phyloP scores from a whole-genome alignment of 2,797 vertebrate genomes.

The Notolepis coatsorum region DNA sequence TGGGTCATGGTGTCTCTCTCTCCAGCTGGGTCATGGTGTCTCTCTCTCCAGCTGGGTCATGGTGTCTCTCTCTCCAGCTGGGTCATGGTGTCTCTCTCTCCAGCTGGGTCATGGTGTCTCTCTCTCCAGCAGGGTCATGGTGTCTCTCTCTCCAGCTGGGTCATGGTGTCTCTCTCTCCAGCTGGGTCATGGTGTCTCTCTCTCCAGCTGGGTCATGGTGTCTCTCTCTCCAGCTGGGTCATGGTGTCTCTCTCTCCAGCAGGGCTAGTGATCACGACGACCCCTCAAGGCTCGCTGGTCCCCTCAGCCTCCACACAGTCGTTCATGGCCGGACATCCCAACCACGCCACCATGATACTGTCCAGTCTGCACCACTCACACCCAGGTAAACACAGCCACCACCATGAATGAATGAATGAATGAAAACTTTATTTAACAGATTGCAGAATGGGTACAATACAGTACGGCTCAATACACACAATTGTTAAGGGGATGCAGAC shows the following conservation, averaged over 20 bases:
- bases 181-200: constrained; percentile 57
- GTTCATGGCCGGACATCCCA: constrained; percentile 78
- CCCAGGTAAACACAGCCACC: constrained; percentile 80
- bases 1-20: neutral
- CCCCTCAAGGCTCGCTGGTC: constrained; percentile 93
- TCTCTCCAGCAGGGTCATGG: constrained; percentile 27
- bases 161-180: neutral
- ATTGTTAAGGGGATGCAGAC: too few species aligned
- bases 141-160: constrained; percentile 68
- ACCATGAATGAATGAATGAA: too few species aligned
- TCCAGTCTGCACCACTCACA: constrained; percentile 90
- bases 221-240: constrained; percentile 15
- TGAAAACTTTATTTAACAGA: too few species aligned
- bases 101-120: too few species aligned
- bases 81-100: constrained; percentile 61
- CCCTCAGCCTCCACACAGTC: constrained; percentile 93
- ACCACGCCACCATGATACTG: constrained; percentile 92
- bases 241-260: constrained; percentile 79
- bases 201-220: too few species aligned
- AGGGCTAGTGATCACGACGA: constrained; percentile 95
- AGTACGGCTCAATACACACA: too few species aligned
- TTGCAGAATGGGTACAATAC: too few species aligned
- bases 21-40: constrained; percentile 44
- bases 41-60: too few species aligned
- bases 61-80: neutral